phyloP scores from a whole-genome alignment of 2,797 vertebrate genomes.

The Tragelaphus eurycerus region DNA sequence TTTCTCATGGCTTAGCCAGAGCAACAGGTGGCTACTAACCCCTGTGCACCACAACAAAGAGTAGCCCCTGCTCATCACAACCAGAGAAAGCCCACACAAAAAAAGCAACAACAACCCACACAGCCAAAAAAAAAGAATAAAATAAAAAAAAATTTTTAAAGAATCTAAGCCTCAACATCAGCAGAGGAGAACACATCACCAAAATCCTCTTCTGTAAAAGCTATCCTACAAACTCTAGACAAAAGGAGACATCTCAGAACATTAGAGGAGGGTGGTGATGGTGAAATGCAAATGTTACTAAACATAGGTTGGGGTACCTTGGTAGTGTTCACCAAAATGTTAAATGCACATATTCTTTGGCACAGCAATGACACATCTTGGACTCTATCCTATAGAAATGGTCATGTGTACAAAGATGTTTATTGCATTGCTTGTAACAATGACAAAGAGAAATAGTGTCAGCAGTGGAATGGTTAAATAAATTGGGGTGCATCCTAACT shows the following conservation, averaged over 20 bases:
- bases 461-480: neutral
- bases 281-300: neutral
- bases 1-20: neutral
- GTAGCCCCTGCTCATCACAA: neutral
- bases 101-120: neutral
- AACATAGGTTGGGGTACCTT: neutral
- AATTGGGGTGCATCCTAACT: neutral
- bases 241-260: neutral
- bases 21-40: neutral
- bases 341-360: neutral
- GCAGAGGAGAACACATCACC: neutral
- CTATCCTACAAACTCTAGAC: neutral
- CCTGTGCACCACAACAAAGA: neutral
- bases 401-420: neutral
- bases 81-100: neutral
- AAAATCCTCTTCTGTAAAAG: neutral
- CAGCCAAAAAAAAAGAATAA: neutral
- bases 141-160: accelerated
- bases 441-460: neutral
- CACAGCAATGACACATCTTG: neutral
- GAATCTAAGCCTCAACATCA: neutral
- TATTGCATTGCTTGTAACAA: neutral
- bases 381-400: neutral
- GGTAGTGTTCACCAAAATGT: neutral
- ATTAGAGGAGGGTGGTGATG: neutral